These are phyloP conservation scores for Netelia inedita DNA, from an alignment of 2,888 invertebrate genomes.

Conservation along the genomic window DNA sequence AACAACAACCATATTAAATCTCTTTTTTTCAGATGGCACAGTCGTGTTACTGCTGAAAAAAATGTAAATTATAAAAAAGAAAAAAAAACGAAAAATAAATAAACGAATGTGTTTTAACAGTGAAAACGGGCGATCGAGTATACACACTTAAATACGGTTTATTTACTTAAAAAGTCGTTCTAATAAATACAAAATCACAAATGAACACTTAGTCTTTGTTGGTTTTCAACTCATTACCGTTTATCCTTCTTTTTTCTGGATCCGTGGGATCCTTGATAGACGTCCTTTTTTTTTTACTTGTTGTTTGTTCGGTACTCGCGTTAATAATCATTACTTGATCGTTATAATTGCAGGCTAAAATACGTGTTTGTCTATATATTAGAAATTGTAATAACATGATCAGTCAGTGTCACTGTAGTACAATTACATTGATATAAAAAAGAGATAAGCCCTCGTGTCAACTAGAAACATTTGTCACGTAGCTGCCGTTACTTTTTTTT, in stretches of 20 bases:
- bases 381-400: conserved; percentile 81
- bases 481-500: conserved; percentile 74
- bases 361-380: conserved; percentile 76
- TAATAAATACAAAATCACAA: conserved; percentile 85
- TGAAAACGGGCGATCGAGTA: conserved; percentile 57
- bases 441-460: conserved; percentile 79
- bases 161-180: conserved; percentile 80
- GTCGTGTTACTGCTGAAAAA: conserved; percentile 3
- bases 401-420: conserved; percentile 78
- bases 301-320: conserved; percentile 58
- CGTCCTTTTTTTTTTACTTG: conserved; percentile 33
- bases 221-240: conserved; percentile 82
- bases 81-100: conserved; percentile 28
- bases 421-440: conserved; percentile 81
- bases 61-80: neutral
- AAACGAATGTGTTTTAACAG: neutral
- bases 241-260: conserved; percentile 72
- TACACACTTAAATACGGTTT: conserved; percentile 84
- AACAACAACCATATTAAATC: conserved; percentile 31
- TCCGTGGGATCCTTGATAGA: conserved; percentile 64
- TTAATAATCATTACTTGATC: conserved; percentile 78
- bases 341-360: conserved; percentile 83
- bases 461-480: conserved; percentile 75
- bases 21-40: conserved; percentile 7
- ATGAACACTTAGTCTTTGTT: conserved; percentile 85